These are phyloP conservation scores for Andrena dorsata DNA, from an alignment of 2,888 invertebrate species.

Conservation along the genomic window DNA sequence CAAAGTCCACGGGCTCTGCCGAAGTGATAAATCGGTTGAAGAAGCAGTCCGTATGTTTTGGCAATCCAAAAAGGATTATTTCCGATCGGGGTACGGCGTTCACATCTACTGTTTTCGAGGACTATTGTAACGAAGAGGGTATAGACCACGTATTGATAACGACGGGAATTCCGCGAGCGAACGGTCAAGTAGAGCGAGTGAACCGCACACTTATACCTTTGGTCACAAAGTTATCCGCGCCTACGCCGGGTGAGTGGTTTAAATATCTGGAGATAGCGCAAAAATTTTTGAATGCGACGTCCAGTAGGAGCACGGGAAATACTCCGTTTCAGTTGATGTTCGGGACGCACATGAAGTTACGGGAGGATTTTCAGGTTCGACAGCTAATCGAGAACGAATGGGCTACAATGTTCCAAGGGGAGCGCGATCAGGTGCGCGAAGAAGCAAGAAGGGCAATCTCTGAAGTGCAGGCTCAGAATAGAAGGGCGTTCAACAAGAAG, in stretches of 20 bases:
- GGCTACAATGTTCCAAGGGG: not conserved
- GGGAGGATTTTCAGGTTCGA: not conserved
- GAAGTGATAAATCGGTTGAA: not conserved
- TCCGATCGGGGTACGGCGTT: conserved; percentile 6
- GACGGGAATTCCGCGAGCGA: not conserved
- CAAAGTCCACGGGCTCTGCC: not conserved
- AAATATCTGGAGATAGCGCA: too few relatives aligned
- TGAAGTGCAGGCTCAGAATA: not conserved
- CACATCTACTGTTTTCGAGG: not conserved
- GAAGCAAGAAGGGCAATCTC: not conserved
- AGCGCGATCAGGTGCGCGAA: not conserved
- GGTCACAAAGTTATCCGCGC: not conserved
- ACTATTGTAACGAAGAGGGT: conserved; percentile 1
- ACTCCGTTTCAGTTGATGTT: not conserved
- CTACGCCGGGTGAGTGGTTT: not conserved
- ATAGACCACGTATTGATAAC: not conserved
- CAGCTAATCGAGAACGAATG: conserved; percentile 2
- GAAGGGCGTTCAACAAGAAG: not conserved
- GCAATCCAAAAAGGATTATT: not conserved
- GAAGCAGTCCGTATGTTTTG: not conserved
- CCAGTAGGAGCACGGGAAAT: too few relatives aligned
- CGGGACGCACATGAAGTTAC: not conserved
- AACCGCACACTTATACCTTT: not conserved
- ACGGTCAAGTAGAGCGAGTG: not conserved
- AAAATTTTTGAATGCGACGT: too few relatives aligned